Evolutionary conservation across 2,797 vertebrate species (phyloP), one percentile per base, ranked within the genome.

Genomic region (Helarctos malayanus): DNA sequence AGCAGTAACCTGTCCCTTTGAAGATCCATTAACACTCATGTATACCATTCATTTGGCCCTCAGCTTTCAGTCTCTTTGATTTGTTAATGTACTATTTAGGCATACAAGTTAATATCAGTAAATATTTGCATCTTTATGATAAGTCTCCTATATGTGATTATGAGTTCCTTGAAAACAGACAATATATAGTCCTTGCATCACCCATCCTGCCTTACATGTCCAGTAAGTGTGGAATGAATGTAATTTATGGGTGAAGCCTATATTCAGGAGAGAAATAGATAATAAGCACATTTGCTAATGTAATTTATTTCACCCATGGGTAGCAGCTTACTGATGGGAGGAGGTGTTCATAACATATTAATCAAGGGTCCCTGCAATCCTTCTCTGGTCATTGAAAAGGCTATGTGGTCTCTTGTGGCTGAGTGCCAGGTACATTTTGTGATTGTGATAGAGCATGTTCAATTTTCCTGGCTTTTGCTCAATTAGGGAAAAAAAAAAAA

Each of bases 61-160:
- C 96, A 89, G 80, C 52, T 87, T 82, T 97, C 54, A 61, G 14
- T 73, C 7, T 90, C 38, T 96, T 96, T 94, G 81, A 94, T 91
- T 95, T 82, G 49, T 57, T 95, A 97, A 92, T 97, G 3, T 95
- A 56, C 38, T 76, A 54, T 25, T 96, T 89, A 79, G 57, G 57
- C 25, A n/a, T 95, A 80, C 49, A 75, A 63, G 49, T 91, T 52
- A 89, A 73, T 95, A 63, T 63, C 63, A 79, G 63, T 92, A 96
- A 89, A 92, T 68, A 84, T 80, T 78, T 81, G 12, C 15, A 80
- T 87, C 29, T 93, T 93, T 81, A 65, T 89, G 35, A 91, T 14
- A 73, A 29, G 23, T 54, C 27, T 80, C 13, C 41, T 80, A 16
- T 85, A 57, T 95, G 57, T 92, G 32, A 68, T 52, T 68, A 38